A percentile compares a stretch with the other conserved stretches of the same genome.
Conservation (phyloP, 2,113 vertebrate species). For the Sardina pilchardus region DNA sequence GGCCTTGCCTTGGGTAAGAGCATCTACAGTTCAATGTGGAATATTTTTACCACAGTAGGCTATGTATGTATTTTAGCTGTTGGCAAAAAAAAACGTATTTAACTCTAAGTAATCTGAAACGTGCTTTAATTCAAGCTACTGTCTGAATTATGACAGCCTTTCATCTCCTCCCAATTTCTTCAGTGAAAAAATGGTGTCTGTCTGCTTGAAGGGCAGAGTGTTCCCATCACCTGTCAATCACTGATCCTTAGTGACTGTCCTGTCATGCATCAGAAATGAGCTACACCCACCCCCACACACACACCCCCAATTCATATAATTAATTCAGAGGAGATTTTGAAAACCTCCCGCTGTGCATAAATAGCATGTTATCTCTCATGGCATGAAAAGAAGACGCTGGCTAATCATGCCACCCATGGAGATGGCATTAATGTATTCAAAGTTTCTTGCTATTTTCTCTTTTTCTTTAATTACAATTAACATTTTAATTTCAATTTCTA, state of each 20-base stretch:
- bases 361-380: not conserved
- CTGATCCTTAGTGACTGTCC: not conserved
- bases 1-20: not conserved
- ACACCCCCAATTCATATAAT: not conserved
- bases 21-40: not conserved
- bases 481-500: not conserved
- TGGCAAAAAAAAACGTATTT: not conserved
- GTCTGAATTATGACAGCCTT: not conserved
- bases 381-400: not conserved
- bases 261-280: conserved; percentile 21
- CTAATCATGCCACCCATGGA: not conserved
- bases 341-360: not conserved
- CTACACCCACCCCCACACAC: no score
- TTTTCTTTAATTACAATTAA: not conserved
- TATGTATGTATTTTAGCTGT: not conserved
- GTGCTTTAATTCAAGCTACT: not conserved
- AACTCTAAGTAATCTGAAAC: not conserved
- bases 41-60: not conserved
- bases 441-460: not conserved
- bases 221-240: conserved; percentile 2
- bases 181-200: not conserved
- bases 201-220: not conserved
- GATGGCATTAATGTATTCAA: not conserved
- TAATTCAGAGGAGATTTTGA: not conserved
- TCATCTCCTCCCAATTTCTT: not conserved